Conservation (phyloP, 2,797 vertebrate genomes). For the Rhynchonycteris naso region DNA sequence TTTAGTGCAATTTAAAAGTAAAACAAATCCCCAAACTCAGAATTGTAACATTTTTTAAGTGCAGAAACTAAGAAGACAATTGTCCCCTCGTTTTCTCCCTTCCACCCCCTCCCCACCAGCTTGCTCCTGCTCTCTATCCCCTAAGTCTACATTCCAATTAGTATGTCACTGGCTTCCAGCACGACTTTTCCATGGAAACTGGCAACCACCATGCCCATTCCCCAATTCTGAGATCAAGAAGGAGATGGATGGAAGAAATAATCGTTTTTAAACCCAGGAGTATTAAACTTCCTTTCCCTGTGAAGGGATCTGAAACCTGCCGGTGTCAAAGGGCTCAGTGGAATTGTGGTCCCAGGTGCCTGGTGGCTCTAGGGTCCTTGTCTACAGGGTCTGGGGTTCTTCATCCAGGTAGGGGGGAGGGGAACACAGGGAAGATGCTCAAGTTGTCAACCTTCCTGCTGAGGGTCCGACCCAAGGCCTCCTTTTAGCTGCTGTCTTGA, state of each 20-base stretch:
- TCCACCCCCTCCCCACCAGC: neutral
- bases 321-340: neutral
- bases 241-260: neutral
- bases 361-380: neutral
- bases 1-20: no score
- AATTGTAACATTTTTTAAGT: neutral
- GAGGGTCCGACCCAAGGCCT: neutral
- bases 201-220: neutral
- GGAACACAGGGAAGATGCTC: accelerated
- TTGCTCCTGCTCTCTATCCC: neutral
- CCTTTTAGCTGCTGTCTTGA: neutral
- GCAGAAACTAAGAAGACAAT: neutral
- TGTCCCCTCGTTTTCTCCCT: neutral
- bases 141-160: neutral
- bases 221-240: neutral
- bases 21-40: neutral
- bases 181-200: neutral
- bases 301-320: neutral
- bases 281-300: neutral
- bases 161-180: neutral
- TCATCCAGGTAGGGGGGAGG: neutral
- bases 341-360: accelerated
- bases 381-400: neutral
- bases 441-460: neutral
- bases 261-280: neutral